These are phyloP conservation scores for Pseudobourletiella spinata DNA, from an alignment of 1,140 invertebrate genomes.

Conservation along the genomic window DNA sequence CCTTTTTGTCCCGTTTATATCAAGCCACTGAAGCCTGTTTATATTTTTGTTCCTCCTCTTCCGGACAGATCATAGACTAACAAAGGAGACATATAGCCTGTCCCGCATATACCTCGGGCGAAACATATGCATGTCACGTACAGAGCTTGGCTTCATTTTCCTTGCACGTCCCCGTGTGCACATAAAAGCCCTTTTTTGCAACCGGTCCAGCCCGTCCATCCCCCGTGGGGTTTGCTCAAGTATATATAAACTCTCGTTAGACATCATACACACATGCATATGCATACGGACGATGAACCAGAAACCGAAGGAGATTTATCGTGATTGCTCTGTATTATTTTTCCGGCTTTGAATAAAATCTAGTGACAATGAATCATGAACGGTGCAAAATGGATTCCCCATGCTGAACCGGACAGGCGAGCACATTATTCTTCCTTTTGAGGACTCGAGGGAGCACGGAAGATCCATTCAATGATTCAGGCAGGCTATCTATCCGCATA, in stretches of 20 bases:
- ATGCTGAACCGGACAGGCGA: no score
- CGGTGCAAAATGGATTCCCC: not conserved
- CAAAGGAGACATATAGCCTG: no score
- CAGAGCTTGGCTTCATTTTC: no score
- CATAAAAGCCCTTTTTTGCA: no score
- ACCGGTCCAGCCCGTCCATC: no score
- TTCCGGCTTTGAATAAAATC: no score
- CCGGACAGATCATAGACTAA: not conserved
- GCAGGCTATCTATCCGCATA: not conserved
- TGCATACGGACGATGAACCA: not conserved
- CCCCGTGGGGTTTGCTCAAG: no score
- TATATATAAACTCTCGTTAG: no score
- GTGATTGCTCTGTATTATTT: no score
- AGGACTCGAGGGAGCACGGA: conserved; percentile 9
- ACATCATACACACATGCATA: not conserved
- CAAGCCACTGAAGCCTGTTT: not conserved
- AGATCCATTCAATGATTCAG: not conserved
- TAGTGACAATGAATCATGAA: not conserved
- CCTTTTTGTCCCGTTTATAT: conserved; percentile 1
- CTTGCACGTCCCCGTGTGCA: no score
- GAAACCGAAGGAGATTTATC: no score
- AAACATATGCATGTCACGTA: no score
- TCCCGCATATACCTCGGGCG: conserved; percentile 3
- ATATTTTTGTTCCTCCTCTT: not conserved
- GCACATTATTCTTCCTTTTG: conserved; percentile 7